A percentile compares a stretch with the other conserved stretches of the same genome.
phyloP scores from a whole-genome alignment of 2,113 vertebrate species.

The Cariama cristata region DNA sequence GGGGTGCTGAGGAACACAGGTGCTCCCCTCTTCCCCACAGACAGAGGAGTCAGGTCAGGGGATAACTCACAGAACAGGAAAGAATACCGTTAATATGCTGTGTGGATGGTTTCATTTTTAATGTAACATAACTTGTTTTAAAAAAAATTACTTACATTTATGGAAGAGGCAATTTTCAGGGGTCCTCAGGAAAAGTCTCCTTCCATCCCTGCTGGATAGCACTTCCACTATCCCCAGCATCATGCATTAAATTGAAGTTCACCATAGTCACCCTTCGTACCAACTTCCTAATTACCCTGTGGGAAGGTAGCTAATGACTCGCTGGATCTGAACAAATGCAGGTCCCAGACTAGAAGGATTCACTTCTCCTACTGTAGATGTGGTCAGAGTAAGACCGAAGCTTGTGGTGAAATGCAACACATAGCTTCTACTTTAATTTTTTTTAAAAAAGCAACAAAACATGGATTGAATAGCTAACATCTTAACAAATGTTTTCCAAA shows the following conservation, averaged over 20 bases:
- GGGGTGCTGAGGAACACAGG: background rate
- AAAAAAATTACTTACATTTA: background rate
- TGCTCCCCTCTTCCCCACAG: background rate
- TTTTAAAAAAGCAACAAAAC: background rate
- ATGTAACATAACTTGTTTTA: background rate
- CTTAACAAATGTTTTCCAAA: background rate
- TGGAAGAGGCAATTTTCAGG: background rate
- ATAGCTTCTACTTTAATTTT: accelerated
- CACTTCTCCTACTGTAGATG: accelerated
- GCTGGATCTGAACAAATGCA: accelerated
- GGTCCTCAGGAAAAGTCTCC: background rate
- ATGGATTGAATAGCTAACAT: background rate
- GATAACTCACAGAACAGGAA: background rate
- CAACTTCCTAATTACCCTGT: background rate
- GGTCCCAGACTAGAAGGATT: background rate
- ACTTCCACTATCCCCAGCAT: background rate
- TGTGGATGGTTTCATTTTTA: background rate
- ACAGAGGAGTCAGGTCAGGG: no score
- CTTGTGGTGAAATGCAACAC: background rate
- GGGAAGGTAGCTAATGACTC: background rate
- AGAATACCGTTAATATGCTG: background rate
- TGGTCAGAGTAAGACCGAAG: background rate
- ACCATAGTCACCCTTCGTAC: background rate
- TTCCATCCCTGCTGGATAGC: background rate
- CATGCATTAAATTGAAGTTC: background rate